Percentiles rank a stretch among this genome's conserved stretches.
phyloP scores from a whole-genome alignment of 2,888 invertebrate species.

The Gymnocheta viridis region DNA sequence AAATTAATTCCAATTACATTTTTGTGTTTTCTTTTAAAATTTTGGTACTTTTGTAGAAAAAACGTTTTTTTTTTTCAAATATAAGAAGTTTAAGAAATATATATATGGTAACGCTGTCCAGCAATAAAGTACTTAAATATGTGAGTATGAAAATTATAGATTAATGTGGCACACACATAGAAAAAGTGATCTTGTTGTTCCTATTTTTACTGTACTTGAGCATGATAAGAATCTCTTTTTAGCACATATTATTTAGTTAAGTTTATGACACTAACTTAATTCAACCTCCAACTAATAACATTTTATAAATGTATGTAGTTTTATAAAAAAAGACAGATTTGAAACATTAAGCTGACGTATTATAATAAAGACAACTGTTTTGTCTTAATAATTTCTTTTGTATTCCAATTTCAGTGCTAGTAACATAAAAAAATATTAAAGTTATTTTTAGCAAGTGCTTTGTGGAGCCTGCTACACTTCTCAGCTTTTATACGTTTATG shows the following conservation, averaged over 20 bases:
- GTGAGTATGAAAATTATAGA: not conserved
- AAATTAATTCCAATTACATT: too few relatives aligned
- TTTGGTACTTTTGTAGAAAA: too few relatives aligned
- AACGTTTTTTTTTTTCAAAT: too few relatives aligned
- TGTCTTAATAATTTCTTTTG: not conserved
- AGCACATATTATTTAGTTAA: not conserved
- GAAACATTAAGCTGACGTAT: not conserved
- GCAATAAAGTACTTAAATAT: not conserved
- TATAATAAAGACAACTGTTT: not conserved
- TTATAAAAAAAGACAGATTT: not conserved
- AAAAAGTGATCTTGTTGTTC: not conserved
- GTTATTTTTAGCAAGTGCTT: not conserved
- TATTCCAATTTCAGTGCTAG: not conserved
- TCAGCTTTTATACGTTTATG: not conserved
- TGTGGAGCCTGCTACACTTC: slow-evolving; percentile 5
- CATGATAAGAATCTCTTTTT: not conserved
- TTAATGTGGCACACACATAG: slow-evolving; percentile 3
- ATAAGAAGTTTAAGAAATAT: too few relatives aligned
- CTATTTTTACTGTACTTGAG: not conserved
- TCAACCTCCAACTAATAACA: not conserved
- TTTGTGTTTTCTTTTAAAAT: too few relatives aligned
- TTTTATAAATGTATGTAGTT: not conserved
- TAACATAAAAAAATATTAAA: not conserved
- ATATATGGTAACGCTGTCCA: too few relatives aligned
- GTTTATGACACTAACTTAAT: not conserved